Evolutionary conservation across 2,888 invertebrate genomes (phyloP), one percentile per base, ranked within the genome.

Genomic region (Campoplex capitator): DNA sequence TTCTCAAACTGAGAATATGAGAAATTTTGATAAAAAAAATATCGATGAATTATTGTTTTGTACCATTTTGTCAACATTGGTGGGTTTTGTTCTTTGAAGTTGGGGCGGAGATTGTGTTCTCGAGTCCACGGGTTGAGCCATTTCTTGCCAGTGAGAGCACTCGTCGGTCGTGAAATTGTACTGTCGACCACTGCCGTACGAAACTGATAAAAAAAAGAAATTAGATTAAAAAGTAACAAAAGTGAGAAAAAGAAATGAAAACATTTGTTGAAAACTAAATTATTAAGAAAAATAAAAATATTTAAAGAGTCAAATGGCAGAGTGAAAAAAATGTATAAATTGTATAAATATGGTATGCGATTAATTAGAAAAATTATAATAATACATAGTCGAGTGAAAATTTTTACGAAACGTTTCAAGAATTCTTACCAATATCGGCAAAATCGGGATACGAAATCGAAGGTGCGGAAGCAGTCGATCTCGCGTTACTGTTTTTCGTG

Each of bases 41-140:
- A 42, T 45, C 11, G 51, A 32, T 2, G 35, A 11, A 62, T 77
- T 35, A n/a, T n/a, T 71, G 38, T 23, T 38, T 13, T 77, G 54
- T 90, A 92, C 93, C 92, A 93, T 93, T 90, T 91, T 92, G 87
- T 93, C 91, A 18, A 92, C 93, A 85, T 93, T 92, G n/a, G 91
- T 91, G 38, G 93, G 91, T 84, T 93, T 93, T 6, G 89, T 80
- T 58, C 87, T 89, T 75, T 91, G 90, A 9, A 90, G 71, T 58
- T 89, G 90, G 45, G 91, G 91, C 7, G 94, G 92, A 18, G 93
- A 93, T 73, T 93, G 92, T 73, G 91, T 90, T 86, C 91, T 88
- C 38, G 93, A 90, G 83, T 93, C 93, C n/a, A 89, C 87, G 51
- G 93, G 92, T 83, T 92, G 92, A 83, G 92, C 91, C 94, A 94